A percentile compares a stretch with the other conserved stretches of the same genome.
These are phyloP conservation scores for Formica exsecta DNA, from an alignment of 1,140 invertebrate genomes.

Conservation along the genomic window DNA sequence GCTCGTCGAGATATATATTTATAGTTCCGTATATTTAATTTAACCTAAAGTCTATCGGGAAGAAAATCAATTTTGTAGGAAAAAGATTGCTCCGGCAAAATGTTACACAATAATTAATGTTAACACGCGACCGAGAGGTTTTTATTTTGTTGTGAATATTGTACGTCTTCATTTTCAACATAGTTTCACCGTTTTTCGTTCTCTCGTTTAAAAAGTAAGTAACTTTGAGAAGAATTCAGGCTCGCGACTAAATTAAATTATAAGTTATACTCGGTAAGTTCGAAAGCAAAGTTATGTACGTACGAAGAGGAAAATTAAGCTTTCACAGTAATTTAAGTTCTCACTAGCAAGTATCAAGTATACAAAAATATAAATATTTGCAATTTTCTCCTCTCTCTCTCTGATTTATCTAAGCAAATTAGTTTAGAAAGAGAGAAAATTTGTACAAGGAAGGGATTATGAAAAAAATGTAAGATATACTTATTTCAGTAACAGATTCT, in stretches of 20 bases:
- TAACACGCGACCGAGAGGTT: conserved; percentile 7
- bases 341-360: background rate
- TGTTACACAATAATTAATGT: conserved; percentile 45
- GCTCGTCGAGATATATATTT: conserved; percentile 18
- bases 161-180: conserved; percentile 25
- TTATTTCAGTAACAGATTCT: background rate
- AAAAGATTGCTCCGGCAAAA: conserved; percentile 30
- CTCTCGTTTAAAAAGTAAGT: conserved; percentile 8
- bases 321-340: background rate
- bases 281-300: background rate
- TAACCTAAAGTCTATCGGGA: conserved; percentile 56
- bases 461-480: background rate
- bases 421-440: background rate
- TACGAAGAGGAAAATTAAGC: background rate
- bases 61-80: conserved; percentile 52
- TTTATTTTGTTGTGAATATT: background rate
- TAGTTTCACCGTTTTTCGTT: background rate
- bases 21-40: conserved; percentile 45
- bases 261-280: conserved; percentile 13
- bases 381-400: background rate
- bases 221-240: conserved; percentile 38
- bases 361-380: background rate
- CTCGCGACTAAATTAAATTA: conserved; percentile 40
- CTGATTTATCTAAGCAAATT: background rate
- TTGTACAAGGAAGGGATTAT: background rate